These are phyloP conservation scores for Podarcis raffonei DNA, from an alignment of 2,113 vertebrate species.

Conservation along the genomic window DNA sequence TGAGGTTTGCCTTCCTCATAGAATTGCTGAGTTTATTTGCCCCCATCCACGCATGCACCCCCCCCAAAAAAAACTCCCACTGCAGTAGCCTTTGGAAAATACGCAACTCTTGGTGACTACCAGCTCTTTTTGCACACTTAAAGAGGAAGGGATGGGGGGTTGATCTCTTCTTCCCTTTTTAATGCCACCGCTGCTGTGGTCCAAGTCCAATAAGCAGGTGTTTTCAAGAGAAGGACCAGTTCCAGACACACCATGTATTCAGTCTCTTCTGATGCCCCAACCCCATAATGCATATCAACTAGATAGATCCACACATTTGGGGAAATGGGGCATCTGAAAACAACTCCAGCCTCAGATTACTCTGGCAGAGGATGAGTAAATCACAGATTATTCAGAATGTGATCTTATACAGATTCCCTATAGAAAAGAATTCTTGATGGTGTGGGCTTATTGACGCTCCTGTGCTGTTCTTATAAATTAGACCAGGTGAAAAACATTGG, in stretches of 20 bases:
- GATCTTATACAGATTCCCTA: neutral
- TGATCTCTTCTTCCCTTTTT: too few species aligned
- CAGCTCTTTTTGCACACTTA: too few species aligned
- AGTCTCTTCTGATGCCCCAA: neutral
- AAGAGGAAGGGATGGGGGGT: too few species aligned
- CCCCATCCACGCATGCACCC: too few species aligned
- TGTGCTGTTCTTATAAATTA: slow-evolving; percentile 4
- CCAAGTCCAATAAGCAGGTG: too few species aligned
- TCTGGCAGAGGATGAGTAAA: neutral
- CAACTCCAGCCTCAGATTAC: neutral
- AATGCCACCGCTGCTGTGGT: too few species aligned
- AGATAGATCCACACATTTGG: neutral
- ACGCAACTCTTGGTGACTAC: too few species aligned
- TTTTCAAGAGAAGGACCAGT: too few species aligned
- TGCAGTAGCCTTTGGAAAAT: too few species aligned
- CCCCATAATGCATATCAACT: neutral
- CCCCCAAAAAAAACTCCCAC: too few species aligned
- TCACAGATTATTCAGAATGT: neutral
- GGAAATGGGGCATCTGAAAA: neutral
- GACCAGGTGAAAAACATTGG: neutral
- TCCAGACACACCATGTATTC: neutral
- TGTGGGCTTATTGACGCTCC: neutral
- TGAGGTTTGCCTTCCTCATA: too few species aligned
- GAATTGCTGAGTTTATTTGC: too few species aligned
- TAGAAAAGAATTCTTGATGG: neutral